Evolutionary conservation across 1,140 invertebrate species (phyloP), one percentile per base, ranked within the genome.

Genomic region (Phenacoccus solenopsis): DNA sequence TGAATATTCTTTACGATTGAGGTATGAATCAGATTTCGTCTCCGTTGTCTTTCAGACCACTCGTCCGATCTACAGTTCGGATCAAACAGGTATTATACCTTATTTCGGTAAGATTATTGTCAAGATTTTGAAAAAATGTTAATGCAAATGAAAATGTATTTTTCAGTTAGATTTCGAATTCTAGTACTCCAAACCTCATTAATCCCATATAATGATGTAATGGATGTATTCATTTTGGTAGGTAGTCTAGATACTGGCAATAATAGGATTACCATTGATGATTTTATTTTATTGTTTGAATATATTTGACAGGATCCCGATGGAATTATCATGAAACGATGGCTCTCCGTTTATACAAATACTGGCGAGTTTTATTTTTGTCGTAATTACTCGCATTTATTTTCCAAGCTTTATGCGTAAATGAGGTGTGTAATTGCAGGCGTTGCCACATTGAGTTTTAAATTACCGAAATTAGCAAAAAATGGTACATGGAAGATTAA

Each of bases 221-320:
- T 83, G 5, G 79, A 81, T 70, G 76, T 82, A 28, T 81, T 77
- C 73, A 75, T 83, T 21, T 64, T 82, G 75, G 82, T 83, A 76
- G 78, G 78, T 74, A 49, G 13, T 28, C 64, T 7, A 28, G 1
- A 68, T 56, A 20, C 67, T 21, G 16, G 27, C n/a, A 28, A 67
- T 21, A 59, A 27, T 35, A 28, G 30, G 68, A 24, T 59, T 49
- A 25, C 68, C 38, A 21, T 30, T 68, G 27, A 25, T 28, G 10
- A 56, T 20, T 59, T 67, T 38, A 69, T n/a, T 12, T 20, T 69
- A 56, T 13, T 28, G 16, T 68, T 9, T 64, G 1, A 13, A 64
- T 30, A 3, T 12, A 69, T 16, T 56, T 30, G 30, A n/a, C 70
- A 83, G 81, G 81, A 83, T 76, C 77, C 82, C 4, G 75, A 80